These are phyloP conservation scores for Lacerta bilineata DNA, from an alignment of 2,797 vertebrate species.

Conservation along the genomic window DNA sequence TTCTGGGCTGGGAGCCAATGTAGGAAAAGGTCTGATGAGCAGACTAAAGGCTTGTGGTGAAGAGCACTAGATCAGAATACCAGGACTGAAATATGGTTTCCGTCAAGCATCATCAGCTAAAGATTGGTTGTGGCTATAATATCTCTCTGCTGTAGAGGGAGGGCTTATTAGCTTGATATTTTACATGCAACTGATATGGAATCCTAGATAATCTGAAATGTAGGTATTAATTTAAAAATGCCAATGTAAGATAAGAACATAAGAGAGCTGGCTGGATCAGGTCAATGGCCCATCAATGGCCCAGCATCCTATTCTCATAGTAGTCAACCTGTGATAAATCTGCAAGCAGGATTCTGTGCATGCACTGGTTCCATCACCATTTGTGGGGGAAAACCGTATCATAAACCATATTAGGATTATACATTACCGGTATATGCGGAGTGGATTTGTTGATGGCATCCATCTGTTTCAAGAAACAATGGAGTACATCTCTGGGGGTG, in stretches of 20 bases:
- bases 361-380: neutral
- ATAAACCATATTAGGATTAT: neutral
- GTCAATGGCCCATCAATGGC: too few species aligned
- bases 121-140: constrained; percentile 12
- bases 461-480: too few species aligned
- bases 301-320: too few species aligned
- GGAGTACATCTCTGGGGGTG: too few species aligned
- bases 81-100: neutral
- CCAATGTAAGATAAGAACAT: too few species aligned
- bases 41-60: neutral
- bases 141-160: neutral
- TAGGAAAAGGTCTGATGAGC: neutral
- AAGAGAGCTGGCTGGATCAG: too few species aligned
- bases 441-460: too few species aligned
- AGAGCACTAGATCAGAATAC: neutral
- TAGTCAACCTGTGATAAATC: too few species aligned
- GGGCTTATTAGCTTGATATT: neutral
- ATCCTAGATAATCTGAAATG: neutral
- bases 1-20: neutral
- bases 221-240: neutral
- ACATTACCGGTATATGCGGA: too few species aligned
- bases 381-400: neutral
- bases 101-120: neutral
- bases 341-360: neutral
- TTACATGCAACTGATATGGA: neutral